Base-by-base conservation (phyloP, 2,888 invertebrate species). In the Trichacis sp. region DNA sequence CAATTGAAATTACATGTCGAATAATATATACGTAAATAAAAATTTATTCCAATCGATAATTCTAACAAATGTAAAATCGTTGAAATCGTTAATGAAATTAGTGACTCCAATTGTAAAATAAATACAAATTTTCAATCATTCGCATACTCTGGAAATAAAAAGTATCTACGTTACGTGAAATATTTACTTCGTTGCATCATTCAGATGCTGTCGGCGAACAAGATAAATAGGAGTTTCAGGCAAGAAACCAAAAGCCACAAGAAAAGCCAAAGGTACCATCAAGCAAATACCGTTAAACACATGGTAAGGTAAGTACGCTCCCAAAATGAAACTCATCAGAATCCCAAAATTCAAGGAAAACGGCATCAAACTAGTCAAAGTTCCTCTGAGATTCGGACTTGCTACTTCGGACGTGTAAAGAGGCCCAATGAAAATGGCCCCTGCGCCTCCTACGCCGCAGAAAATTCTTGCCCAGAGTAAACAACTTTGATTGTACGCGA, bases 391-490 rank as follows among this genome's bases (percentile, higher is more conserved):
- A 56, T 81, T 75, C 70, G 85, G 85, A 20, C 90, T 88, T 0
- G 90, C 86, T 0, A 90, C 87, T 79, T 93, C 93, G 0, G 88
- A 87, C 18, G 88, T 86, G 75, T 87, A 89, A n/a, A 90, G 86
- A 0, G 92, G 90, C 0, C 86, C 85, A 30, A 88, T 85, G 6
- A 88, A 87, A 3, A 90, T 78, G 0, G 85, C 80, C 0, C 87
- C 86, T 1, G 89, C 89, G 0, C 87, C 87, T 0, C 87, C 86
- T 0, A 89, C 73, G 0, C 92, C 92, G 0, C 87, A 84, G 1
- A 91, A 70, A 42, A 90, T 86, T 49, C 90, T 84, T 0, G 88
- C 88, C 0, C 85, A 75, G 20, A 88, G 80, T 1, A 91, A 81
- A 36, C 87, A 78, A 0, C 69, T 71, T 0, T 86, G 77, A n/a